Percentiles rank a stretch among this genome's conserved stretches.
These are phyloP conservation scores for Thereva unica DNA, from an alignment of 2,888 invertebrate genomes.

Conservation along the genomic window DNA sequence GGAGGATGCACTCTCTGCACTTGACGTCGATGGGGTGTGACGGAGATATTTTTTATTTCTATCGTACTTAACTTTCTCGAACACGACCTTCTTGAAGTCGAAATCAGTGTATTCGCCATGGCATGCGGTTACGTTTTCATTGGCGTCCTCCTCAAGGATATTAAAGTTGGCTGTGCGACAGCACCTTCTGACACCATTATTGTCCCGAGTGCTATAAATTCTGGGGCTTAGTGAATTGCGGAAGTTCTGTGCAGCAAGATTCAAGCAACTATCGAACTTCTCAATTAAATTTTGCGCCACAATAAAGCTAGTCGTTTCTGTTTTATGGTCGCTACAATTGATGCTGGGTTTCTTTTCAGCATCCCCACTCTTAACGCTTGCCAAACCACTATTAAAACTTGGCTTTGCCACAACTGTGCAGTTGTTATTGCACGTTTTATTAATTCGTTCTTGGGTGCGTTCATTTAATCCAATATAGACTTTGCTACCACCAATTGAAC, in stretches of 20 bases:
- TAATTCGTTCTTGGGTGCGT: too few relatives aligned
- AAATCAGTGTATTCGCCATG: constrained; percentile 5
- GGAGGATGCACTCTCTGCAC: constrained; percentile 47
- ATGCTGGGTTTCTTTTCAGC: background rate
- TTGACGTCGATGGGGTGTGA: constrained; percentile 55
- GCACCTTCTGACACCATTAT: constrained; percentile 1
- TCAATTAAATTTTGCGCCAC: constrained; percentile 32
- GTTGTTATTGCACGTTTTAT: too few relatives aligned
- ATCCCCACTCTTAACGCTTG: background rate
- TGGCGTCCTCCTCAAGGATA: constrained; percentile 21
- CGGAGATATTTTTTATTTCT: constrained; percentile 54
- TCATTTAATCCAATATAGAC: too few relatives aligned
- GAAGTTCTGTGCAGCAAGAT: constrained; percentile 23
- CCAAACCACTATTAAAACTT: background rate
- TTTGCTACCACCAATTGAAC: too few relatives aligned
- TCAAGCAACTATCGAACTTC: constrained; percentile 35
- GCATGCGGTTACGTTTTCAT: constrained; percentile 6
- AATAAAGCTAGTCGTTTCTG: constrained; percentile 39
- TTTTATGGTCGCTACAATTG: constrained; percentile 11
- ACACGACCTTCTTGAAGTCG: constrained; percentile 46
- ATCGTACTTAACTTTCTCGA: constrained; percentile 54
- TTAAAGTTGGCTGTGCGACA: constrained; percentile 15
- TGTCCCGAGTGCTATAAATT: constrained; percentile 4
- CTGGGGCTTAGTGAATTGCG: constrained; percentile 21
- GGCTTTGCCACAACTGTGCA: too few relatives aligned